phyloP scores from a whole-genome alignment of 2,888 invertebrate species.

The Eupithecia insigniata region DNA sequence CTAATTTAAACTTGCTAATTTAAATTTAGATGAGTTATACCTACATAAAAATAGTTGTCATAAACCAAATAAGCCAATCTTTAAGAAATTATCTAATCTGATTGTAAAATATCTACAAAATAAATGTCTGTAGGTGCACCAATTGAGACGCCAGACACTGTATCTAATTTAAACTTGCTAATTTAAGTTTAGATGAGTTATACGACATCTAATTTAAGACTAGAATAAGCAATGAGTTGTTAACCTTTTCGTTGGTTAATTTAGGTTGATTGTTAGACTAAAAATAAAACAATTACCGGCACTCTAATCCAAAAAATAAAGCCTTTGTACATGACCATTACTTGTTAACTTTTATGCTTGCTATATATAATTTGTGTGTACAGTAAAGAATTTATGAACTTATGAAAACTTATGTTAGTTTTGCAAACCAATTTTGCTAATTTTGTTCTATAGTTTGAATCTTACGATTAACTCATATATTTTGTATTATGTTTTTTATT shows the following conservation, averaged over 20 bases:
- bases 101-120: background rate
- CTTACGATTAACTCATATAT: too few relatives aligned
- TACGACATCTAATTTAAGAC: constrained; percentile 42
- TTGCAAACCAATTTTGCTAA: too few relatives aligned
- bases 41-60: too few relatives aligned
- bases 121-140: background rate
- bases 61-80: background rate
- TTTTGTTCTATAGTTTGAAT: too few relatives aligned
- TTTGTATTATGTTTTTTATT: too few relatives aligned
- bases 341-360: too few relatives aligned
- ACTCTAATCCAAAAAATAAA: background rate
- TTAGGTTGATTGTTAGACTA: background rate
- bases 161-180: constrained; percentile 13
- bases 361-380: too few relatives aligned
- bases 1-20: constrained; percentile 11
- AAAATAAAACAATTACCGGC: background rate
- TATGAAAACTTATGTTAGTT: too few relatives aligned
- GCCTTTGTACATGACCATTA: too few relatives aligned
- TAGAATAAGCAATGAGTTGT: constrained; percentile 35
- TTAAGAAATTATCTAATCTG: background rate
- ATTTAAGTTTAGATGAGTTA: constrained; percentile 20
- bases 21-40: constrained; percentile 26
- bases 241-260: background rate
- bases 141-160: constrained; percentile 8
- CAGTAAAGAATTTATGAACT: too few relatives aligned